phyloP scores from a whole-genome alignment of 2,113 vertebrate genomes.

The Siphamia tubifer region DNA sequence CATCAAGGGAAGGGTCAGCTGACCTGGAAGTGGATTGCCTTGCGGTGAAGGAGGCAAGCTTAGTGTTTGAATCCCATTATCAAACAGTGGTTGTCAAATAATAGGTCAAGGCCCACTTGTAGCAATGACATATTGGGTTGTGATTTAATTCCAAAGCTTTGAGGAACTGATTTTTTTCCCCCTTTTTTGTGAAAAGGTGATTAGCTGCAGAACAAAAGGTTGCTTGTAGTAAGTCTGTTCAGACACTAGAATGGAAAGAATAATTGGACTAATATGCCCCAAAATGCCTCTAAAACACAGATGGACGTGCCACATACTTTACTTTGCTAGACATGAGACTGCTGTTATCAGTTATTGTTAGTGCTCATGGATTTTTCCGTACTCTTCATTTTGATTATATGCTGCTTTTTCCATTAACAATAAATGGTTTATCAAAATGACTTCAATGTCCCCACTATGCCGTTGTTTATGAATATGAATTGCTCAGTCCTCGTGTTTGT shows the following conservation, averaged over 20 bases:
- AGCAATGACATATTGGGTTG: constrained; percentile 53
- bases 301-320: not conserved
- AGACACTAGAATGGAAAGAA: constrained; percentile 7
- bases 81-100: constrained; percentile 62
- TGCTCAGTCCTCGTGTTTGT: not conserved
- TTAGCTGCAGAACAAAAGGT: constrained; percentile 22
- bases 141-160: constrained; percentile 54
- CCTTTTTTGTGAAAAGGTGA: constrained; percentile 19
- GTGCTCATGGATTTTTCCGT: not conserved
- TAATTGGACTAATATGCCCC: not conserved
- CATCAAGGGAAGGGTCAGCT: constrained; percentile 57
- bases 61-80: constrained; percentile 67
- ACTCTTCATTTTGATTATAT: not conserved
- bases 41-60: constrained; percentile 41
- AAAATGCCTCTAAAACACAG: not conserved
- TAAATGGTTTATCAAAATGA: not conserved
- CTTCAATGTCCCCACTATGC: not conserved
- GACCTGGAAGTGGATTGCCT: constrained; percentile 60
- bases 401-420: not conserved
- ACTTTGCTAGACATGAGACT: not conserved
- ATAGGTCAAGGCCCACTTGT: constrained; percentile 62
- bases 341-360: not conserved
- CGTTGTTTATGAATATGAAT: not conserved
- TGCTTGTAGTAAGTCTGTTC: constrained; percentile 6
- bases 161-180: constrained; percentile 35